phyloP scores from a whole-genome alignment of 2,113 vertebrate genomes.

The Pionites leucogaster region DNA sequence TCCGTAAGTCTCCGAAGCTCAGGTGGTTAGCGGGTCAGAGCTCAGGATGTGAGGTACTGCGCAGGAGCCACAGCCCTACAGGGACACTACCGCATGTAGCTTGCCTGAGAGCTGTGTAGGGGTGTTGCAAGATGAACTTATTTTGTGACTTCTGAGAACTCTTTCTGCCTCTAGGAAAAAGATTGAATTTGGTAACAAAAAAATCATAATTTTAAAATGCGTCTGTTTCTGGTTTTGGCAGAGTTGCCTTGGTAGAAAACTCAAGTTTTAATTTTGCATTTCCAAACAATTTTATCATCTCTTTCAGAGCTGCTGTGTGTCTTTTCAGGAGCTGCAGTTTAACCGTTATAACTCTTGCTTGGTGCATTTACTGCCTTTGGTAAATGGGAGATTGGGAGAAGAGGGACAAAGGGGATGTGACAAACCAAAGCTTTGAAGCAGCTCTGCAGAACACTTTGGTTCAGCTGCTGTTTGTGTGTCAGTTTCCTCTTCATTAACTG shows the following conservation, averaged over 20 bases:
- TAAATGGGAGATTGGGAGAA: background rate
- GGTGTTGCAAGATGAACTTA: background rate
- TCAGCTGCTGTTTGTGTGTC: background rate
- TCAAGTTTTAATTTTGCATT: background rate
- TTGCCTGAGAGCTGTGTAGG: background rate
- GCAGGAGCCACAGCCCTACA: background rate
- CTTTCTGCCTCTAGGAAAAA: background rate
- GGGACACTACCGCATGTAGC: fast-evolving
- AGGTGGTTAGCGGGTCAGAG: background rate
- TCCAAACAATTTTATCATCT: background rate
- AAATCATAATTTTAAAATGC: background rate
- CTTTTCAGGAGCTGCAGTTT: background rate
- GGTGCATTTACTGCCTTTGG: background rate
- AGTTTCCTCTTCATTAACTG: background rate
- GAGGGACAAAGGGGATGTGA: background rate
- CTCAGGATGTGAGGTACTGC: background rate
- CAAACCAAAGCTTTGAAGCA: background rate
- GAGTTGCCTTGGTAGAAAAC: background rate
- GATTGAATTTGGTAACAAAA: background rate
- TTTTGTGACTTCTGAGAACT: background rate
- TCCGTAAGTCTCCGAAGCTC: background rate
- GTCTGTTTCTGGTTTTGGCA: background rate
- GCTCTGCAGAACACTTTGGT: background rate
- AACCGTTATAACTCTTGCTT: background rate
- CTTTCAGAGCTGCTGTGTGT: background rate